A percentile compares a stretch with the other conserved stretches of the same genome.
Evolutionary conservation across 2,888 invertebrate genomes (phyloP).

Genomic region (Galerucella nymphaeae): DNA sequence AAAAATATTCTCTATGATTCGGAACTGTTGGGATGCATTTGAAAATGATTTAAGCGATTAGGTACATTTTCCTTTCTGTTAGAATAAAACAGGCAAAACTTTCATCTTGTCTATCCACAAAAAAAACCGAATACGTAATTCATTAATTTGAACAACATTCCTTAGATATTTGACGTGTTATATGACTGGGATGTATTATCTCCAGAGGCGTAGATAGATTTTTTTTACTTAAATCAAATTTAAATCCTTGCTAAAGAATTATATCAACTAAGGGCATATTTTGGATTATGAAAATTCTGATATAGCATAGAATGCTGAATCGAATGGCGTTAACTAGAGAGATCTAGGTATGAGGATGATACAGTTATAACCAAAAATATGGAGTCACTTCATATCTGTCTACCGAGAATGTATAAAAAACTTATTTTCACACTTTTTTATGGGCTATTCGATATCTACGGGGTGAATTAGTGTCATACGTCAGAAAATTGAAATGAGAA

Average conservation of each 20-base stretch:
- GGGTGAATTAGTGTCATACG: no score
- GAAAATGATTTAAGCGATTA: constrained; percentile 3
- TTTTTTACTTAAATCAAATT: not conserved
- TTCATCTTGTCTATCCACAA: constrained; percentile 12
- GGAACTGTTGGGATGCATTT: no score
- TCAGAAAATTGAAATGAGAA: no score
- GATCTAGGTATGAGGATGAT: no score
- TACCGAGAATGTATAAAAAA: no score
- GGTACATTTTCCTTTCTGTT: constrained; percentile 14
- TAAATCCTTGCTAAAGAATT: not conserved
- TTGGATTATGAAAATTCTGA: no score
- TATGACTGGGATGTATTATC: constrained; percentile 2
- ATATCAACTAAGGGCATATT: not conserved
- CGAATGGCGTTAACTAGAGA: no score
- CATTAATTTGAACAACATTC: constrained; percentile 54
- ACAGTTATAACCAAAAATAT: no score
- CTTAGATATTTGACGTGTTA: constrained; percentile 45
- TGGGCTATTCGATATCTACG: no score
- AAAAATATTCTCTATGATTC: not conserved
- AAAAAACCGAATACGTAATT: constrained; percentile 53
- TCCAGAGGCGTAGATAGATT: not conserved
- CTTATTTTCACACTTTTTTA: no score
- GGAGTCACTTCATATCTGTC: no score
- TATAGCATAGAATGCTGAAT: no score
- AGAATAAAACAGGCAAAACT: not conserved